Conservation (phyloP, 1,140 invertebrate genomes). For the Marisa cornuarietis region DNA sequence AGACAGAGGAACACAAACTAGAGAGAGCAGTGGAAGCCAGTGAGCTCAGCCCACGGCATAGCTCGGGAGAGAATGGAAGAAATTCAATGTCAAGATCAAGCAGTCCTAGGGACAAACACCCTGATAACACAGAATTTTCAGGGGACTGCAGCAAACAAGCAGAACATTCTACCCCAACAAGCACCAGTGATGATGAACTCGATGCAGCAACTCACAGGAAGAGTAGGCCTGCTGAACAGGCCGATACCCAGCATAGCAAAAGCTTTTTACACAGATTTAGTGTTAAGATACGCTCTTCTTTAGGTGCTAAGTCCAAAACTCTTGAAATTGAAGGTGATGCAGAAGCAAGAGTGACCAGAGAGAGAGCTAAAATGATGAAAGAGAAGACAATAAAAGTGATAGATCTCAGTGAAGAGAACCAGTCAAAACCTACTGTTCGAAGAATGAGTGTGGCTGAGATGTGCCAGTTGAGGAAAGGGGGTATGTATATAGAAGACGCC, state of each 20-base stretch:
- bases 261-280: conserved; percentile 53
- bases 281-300: conserved; percentile 44
- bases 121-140: too few species aligned
- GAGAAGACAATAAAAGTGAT: conserved; percentile 43
- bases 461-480: conserved; percentile 25
- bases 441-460: conserved; percentile 43
- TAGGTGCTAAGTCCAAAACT: conserved; percentile 17
- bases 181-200: not conserved
- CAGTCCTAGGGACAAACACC: too few species aligned
- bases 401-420: conserved; percentile 45
- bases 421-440: conserved; percentile 32
- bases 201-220: not conserved
- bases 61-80: too few species aligned
- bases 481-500: conserved; percentile 26
- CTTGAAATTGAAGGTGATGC: conserved; percentile 35
- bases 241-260: conserved; percentile 14
- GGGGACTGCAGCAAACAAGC: too few species aligned
- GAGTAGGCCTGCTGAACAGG: not conserved
- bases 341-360: conserved; percentile 16
- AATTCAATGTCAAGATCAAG: too few species aligned
- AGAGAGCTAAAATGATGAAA: conserved; percentile 12
- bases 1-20: too few species aligned
- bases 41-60: too few species aligned
- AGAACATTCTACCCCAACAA: too few species aligned
- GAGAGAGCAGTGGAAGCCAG: too few species aligned